phyloP scores from a whole-genome alignment of 2,113 vertebrate species.

The Syngnathus floridae region DNA sequence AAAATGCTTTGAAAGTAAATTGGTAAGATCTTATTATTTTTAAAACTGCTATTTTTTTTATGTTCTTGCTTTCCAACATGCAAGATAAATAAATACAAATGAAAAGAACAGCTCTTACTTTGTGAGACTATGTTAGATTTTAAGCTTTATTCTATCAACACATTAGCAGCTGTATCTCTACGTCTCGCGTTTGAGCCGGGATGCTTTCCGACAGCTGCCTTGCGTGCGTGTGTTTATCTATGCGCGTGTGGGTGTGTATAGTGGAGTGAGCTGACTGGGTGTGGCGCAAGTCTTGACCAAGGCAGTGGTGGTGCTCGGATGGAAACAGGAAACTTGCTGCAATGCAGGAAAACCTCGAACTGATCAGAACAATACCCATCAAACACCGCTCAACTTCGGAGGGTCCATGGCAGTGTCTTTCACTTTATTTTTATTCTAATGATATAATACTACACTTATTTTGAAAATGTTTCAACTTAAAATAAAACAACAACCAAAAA shows the following conservation, averaged over 20 bases:
- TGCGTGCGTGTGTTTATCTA: constrained; percentile 47
- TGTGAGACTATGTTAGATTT: background rate
- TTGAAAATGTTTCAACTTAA: no score
- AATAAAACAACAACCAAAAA: no score
- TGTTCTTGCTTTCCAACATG: background rate
- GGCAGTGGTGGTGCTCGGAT: background rate
- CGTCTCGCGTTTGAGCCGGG: constrained; percentile 74
- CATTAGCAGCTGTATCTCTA: constrained; percentile 75
- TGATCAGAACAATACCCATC: background rate
- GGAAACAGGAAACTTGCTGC: background rate
- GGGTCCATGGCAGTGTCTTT: background rate
- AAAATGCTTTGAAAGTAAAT: background rate
- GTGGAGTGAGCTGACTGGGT: background rate
- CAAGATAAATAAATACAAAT: background rate
- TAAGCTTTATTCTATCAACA: constrained; percentile 39
- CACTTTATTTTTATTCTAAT: background rate
- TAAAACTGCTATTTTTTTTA: background rate
- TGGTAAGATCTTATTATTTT: background rate
- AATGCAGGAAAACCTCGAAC: background rate
- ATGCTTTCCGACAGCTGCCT: constrained; percentile 74
- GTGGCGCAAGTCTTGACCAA: background rate
- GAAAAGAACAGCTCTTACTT: background rate
- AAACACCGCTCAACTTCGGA: background rate
- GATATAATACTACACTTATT: no score
- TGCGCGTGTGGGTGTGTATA: constrained; percentile 25